phyloP scores from a whole-genome alignment of 2,888 invertebrate genomes.

The Lithophane leautieri region DNA sequence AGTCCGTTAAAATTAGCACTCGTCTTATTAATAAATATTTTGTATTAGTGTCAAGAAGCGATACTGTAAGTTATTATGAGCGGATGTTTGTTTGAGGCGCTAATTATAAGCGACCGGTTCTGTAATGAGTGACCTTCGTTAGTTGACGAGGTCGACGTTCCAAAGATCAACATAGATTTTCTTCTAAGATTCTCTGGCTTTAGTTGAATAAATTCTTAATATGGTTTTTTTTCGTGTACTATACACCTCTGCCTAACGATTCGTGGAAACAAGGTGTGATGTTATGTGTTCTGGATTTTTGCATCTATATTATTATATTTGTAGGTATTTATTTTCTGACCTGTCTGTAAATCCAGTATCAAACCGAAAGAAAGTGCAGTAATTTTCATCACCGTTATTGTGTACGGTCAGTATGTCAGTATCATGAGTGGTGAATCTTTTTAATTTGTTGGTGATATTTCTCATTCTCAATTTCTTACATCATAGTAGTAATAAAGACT shows the following conservation, averaged over 20 bases:
- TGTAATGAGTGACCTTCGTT: conserved; percentile 50
- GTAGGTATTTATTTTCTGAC: background rate
- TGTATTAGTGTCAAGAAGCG: background rate
- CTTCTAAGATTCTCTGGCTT: background rate
- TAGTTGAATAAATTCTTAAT: background rate
- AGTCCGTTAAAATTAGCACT: background rate
- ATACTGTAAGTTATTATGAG: conserved; percentile 13
- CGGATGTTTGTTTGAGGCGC: conserved; percentile 38
- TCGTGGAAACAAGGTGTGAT: background rate
- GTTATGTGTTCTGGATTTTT: background rate
- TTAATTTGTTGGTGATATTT: background rate
- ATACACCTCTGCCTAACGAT: background rate
- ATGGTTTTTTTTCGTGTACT: background rate
- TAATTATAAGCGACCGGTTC: conserved; percentile 55
- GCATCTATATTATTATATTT: background rate
- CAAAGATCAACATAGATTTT: conserved; percentile 54
- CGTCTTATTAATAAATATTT: background rate
- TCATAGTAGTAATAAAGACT: background rate
- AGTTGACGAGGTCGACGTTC: conserved; percentile 49
- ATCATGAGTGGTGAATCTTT: background rate
- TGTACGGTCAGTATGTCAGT: background rate
- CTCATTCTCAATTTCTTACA: background rate
- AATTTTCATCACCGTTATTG: background rate
- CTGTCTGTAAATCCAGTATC: background rate
- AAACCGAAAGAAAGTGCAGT: background rate